Base-by-base conservation (phyloP, 1,140 invertebrate species). In the Halyomorpha halys region DNA sequence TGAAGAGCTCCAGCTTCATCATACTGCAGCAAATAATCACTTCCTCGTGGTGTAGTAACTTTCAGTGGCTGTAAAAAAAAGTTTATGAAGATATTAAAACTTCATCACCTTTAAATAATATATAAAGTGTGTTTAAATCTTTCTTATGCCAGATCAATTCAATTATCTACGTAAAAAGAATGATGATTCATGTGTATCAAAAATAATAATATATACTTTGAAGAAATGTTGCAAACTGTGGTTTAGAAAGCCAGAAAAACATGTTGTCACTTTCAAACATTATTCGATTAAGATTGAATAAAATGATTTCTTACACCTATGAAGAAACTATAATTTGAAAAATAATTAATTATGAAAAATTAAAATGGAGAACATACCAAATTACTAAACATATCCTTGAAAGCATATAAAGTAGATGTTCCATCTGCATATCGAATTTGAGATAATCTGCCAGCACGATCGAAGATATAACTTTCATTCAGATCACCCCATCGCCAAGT, bases 401-500 rank as follows among this genome's bases (percentile, higher is more conserved):
- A 94, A 0, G 87, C 85, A 71, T 93, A 94, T 1, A 87, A 81
- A 75, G 93, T 84, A 0, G 89, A 87, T 0, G 87, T 89, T 1
- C 86, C 88, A 74, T 94, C 91, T 4, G 88, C 87, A 73, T 92
- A 93, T 67, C 86, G 87, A 53, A 94, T 91, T 75, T 92, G 90
- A 68, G 85, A 85, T 3, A 95, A 74, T 70, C 91, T 79, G 5
- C 91, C 91, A 65, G 87, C 86, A 71, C 90, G 78, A 70, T 96
- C 91, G 68, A 93, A 94, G 3, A 85, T 85, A 71, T 94, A 95
- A 2, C 82, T 88, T 77, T 94, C 91, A 69, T 84, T 88, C 2
- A 94, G 78, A 54, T 92, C 86, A 18, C 92, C 94, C 86, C 94
- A 94, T 67, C 86, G 87, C 94, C 94, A 97, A 65, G 84, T 87